Percentiles rank a stretch among this genome's conserved stretches.
Evolutionary conservation across 2,888 invertebrate species (phyloP).

Genomic region (Orchesellides sinensis): DNA sequence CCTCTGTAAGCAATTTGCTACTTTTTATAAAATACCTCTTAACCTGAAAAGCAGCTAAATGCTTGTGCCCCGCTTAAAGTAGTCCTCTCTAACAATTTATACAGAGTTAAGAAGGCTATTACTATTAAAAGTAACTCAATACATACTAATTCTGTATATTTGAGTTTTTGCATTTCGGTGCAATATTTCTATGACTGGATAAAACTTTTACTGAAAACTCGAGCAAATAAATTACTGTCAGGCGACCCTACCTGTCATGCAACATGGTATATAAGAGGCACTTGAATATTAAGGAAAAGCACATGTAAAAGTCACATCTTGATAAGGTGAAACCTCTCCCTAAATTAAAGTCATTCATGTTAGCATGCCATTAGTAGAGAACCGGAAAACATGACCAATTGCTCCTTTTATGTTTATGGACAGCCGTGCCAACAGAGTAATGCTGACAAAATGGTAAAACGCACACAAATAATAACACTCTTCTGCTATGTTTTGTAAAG

Average conservation of each 20-base stretch:
- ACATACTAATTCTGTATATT: no score
- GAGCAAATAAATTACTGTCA: slow-evolving; percentile 43
- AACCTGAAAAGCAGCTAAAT: no score
- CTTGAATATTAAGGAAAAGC: no score
- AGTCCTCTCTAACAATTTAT: no score
- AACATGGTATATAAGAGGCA: background rate
- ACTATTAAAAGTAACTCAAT: no score
- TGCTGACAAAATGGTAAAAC: slow-evolving; percentile 47
- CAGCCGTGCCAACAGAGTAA: slow-evolving; percentile 59
- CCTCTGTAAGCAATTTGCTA: no score
- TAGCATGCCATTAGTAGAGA: slow-evolving; percentile 56
- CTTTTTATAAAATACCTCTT: no score
- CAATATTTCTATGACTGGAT: background rate
- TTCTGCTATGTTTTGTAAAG: background rate
- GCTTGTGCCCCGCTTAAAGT: no score
- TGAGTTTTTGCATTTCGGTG: no score
- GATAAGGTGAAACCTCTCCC: slow-evolving; percentile 35
- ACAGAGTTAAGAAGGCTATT: no score
- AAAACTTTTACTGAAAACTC: slow-evolving; percentile 17
- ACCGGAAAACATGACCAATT: slow-evolving; percentile 62
- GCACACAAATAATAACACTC: slow-evolving; percentile 24
- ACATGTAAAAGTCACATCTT: slow-evolving; percentile 12
- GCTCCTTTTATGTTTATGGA: slow-evolving; percentile 60
- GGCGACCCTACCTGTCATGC: slow-evolving; percentile 1
- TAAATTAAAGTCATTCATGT: slow-evolving; percentile 59